Evolutionary conservation across 1,140 invertebrate species (phyloP), one percentile per base, ranked within the genome.

Genomic region (Saccostrea echinata): DNA sequence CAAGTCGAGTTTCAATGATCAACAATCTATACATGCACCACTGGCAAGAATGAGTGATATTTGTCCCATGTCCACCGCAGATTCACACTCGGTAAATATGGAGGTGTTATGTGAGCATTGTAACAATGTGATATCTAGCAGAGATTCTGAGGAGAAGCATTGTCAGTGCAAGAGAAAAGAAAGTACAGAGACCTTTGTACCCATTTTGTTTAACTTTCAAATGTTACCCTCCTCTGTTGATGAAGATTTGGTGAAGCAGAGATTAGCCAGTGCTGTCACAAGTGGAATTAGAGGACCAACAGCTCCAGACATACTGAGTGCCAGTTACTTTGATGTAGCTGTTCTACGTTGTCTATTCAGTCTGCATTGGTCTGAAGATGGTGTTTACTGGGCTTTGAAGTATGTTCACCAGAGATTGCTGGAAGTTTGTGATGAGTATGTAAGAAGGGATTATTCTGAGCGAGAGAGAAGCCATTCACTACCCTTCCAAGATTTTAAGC

Each of bases 301-400:
- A 16, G 86, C 89, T 35, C 83, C 93, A 30, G 94, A 95, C 87
- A 91, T 94, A 24, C 91, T 94, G 16, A 93, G 92, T 91, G 94
- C 99, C 0, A 99, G 98, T 55, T 99, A 98, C 92, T 95, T 99
- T 35, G 99, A 99, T 95, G 97, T 99, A 16, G 98, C 98, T 18
- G 98, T 99, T 8, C 94, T 99, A 33, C 96, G 98, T 84, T 99
- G 98, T 95, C 96, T 99, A n/a, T 99, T 99, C 94, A 97, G 99
- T 88, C 96, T 97, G 0, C 98, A 99, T 93, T 99, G 99, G 99
- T 97, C 98, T 92, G 98, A 99, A 94, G 98, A 99, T 95, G 99
- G 99, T 1, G 97, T 99, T 43, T 98, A 97, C 95, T 99, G 99
- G 99, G 98, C 98, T 43, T 94, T 99, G n/a, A 97, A 98, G 86